Percentiles rank a stretch among this genome's conserved stretches.
phyloP scores from a whole-genome alignment of 2,888 invertebrate species.

The Morpho deidamia region DNA sequence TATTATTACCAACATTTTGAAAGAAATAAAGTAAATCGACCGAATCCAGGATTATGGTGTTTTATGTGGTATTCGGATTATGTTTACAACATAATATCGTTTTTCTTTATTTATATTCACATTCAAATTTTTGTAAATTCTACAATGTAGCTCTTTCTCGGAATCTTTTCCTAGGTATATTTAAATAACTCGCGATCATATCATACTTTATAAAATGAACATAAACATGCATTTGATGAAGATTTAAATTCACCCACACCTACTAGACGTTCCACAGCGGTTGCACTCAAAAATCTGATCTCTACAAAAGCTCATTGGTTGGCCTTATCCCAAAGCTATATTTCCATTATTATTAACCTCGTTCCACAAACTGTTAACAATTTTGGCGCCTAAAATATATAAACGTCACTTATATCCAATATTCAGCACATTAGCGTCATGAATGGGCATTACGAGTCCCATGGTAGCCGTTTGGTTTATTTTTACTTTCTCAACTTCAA shows the following conservation, averaged over 20 bases:
- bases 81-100: neutral
- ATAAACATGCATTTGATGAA: no score
- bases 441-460: neutral
- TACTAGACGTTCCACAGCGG: neutral
- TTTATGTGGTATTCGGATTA: neutral
- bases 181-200: no score
- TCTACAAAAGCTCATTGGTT: neutral
- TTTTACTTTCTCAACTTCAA: neutral
- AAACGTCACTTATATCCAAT: constrained; percentile 5
- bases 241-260: neutral
- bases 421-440: neutral
- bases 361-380: constrained; percentile 2
- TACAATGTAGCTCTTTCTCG: no score
- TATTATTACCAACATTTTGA: constrained; percentile 7
- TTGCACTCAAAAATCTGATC: neutral
- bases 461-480: neutral
- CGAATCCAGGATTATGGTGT: neutral
- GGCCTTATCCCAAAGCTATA: constrained; percentile 6
- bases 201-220: no score
- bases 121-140: neutral
- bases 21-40: constrained; percentile 1
- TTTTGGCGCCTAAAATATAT: constrained; percentile 2
- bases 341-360: constrained; percentile 2
- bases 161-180: no score
- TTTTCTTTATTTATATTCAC: neutral